A percentile compares a stretch with the other conserved stretches of the same genome.
Conservation (phyloP, 2,888 invertebrate species). For the Opisthograptis luteolata region DNA sequence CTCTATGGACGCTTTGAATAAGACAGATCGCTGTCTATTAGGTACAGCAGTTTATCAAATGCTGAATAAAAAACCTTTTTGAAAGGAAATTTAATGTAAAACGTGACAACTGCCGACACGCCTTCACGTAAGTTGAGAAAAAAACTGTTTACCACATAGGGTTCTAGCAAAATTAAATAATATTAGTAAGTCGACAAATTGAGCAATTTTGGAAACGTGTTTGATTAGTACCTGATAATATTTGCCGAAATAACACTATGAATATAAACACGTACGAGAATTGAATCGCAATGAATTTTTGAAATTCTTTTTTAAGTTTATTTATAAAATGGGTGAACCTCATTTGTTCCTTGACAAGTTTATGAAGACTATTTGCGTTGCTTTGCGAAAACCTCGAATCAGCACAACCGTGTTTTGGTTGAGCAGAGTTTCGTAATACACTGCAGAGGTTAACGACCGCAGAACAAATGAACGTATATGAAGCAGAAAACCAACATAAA, state of each 20-base stretch:
- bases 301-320: no score
- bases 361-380: conserved; percentile 3
- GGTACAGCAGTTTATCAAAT: conserved; percentile 22
- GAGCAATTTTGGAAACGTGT: no score
- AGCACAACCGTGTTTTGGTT: conserved; percentile 17
- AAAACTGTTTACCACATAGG: background rate
- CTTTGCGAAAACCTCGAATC: conserved; percentile 7
- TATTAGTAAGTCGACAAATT: no score
- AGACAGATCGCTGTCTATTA: conserved; percentile 23
- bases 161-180: no score
- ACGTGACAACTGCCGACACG: conserved; percentile 48
- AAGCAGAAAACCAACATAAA: conserved; percentile 48
- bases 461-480: conserved; percentile 56
- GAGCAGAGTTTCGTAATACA: conserved; percentile 16
- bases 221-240: no score
- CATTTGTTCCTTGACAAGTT: conserved; percentile 3
- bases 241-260: no score
- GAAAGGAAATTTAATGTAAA: conserved; percentile 44
- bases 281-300: no score
- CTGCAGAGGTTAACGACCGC: conserved; percentile 49
- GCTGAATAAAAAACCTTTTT: conserved; percentile 37
- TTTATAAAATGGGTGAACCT: background rate
- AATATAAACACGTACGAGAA: no score
- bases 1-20: conserved; percentile 23
- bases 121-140: background rate